Percentiles rank a stretch among this genome's conserved stretches.
Conservation (phyloP, 2,888 invertebrate genomes). For the Thyatira batis region DNA sequence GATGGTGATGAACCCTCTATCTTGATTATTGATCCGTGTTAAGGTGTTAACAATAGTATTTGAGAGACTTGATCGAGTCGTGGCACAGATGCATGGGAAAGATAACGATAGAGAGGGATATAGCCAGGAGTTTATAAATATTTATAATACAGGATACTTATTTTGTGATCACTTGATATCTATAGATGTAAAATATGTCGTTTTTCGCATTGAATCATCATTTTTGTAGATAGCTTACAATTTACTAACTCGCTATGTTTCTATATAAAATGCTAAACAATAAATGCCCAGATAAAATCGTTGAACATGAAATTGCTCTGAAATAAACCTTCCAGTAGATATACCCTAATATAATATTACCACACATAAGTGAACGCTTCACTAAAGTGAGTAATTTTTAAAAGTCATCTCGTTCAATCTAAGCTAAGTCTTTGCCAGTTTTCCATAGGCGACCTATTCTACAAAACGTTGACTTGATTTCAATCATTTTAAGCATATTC, state of each 20-base stretch:
- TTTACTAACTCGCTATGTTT: no score
- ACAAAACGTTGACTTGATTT: neutral
- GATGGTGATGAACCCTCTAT: conserved; percentile 32
- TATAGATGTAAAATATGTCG: neutral
- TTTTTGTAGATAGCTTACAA: no score
- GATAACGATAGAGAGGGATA: conserved; percentile 5
- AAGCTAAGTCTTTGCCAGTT: neutral
- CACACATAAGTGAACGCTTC: no score
- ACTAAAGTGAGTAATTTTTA: no score
- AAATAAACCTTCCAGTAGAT: no score
- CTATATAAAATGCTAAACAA: no score
- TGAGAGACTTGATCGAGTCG: conserved; percentile 4
- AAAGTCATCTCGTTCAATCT: no score
- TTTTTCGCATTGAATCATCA: no score
- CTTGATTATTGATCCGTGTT: conserved; percentile 55
- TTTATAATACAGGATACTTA: neutral
- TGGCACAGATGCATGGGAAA: conserved; percentile 1
- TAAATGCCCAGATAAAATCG: no score
- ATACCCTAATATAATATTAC: no score
- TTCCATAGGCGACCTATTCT: neutral
- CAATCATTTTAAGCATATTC: neutral
- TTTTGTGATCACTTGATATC: no score
- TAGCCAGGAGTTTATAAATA: neutral
- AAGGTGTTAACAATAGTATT: conserved; percentile 59
- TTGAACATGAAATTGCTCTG: no score